These are phyloP conservation scores for Drosophila pandora DNA, from an alignment of 1,140 invertebrate species.

Conservation along the genomic window DNA sequence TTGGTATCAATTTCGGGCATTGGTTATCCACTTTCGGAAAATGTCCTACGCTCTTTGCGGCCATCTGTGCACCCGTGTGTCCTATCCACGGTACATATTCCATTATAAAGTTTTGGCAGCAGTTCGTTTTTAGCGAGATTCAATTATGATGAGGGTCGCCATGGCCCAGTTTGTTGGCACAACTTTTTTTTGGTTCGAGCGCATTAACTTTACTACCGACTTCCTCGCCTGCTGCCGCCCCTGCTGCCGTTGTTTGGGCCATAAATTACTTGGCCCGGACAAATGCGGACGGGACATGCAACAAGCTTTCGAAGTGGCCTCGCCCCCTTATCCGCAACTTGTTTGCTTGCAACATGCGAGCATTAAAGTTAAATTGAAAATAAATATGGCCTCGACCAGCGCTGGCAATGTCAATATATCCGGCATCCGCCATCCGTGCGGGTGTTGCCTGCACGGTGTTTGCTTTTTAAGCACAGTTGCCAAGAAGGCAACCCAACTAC, in stretches of 20 bases:
- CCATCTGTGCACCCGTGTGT: slow-evolving; percentile 2
- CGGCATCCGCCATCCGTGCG: slow-evolving; percentile 21
- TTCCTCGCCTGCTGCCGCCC: slow-evolving; percentile 18
- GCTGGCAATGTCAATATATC: slow-evolving; percentile 64
- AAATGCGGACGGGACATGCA: slow-evolving; percentile 65
- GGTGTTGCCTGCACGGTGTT: slow-evolving; percentile 3
- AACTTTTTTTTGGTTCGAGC: slow-evolving; percentile 41
- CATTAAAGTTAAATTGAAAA: slow-evolving; percentile 77
- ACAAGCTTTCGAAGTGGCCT: slow-evolving; percentile 37
- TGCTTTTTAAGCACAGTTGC: no score
- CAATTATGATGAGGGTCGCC: slow-evolving; percentile 75
- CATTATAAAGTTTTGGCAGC: slow-evolving; percentile 64
- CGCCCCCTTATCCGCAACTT: slow-evolving; percentile 23
- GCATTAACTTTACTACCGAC: slow-evolving; percentile 70
- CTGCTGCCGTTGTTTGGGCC: slow-evolving; percentile 12
- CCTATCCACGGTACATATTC: slow-evolving; percentile 9
- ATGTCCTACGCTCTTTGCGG: slow-evolving; percentile 22
- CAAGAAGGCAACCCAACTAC: not conserved
- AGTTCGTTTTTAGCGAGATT: slow-evolving; percentile 68
- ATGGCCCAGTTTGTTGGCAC: slow-evolving; percentile 9
- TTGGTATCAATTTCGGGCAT: slow-evolving; percentile 51
- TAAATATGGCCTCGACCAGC: slow-evolving; percentile 54
- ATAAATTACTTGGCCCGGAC: slow-evolving; percentile 63
- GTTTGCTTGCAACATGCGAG: slow-evolving; percentile 53
- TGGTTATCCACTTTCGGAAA: slow-evolving; percentile 36